phyloP scores from a whole-genome alignment of 2,797 vertebrate genomes.

The Lacerta viridis region DNA sequence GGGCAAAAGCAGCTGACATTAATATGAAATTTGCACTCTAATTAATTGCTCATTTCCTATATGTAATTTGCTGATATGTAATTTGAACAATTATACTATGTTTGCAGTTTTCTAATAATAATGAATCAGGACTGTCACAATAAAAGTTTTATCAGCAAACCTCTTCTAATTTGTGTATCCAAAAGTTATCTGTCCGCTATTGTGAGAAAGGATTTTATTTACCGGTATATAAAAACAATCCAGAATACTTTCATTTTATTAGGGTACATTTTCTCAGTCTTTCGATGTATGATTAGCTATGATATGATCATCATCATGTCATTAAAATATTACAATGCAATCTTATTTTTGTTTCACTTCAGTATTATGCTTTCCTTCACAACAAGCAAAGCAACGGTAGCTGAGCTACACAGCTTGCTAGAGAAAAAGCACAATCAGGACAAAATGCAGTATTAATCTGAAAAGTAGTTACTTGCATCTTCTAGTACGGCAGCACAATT shows the following conservation, averaged over 20 bases:
- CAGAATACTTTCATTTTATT: background rate
- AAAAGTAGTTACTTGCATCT: background rate
- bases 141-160: slow-evolving; percentile 40
- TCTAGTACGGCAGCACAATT: background rate
- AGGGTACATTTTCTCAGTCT: background rate
- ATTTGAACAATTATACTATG: slow-evolving; percentile 63
- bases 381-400: background rate
- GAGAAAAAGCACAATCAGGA: background rate
- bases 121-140: slow-evolving; percentile 63
- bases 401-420: background rate
- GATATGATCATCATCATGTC: no score
- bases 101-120: slow-evolving; percentile 61
- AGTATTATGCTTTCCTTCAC: background rate
- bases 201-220: background rate
- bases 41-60: slow-evolving; percentile 51
- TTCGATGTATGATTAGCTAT: background rate
- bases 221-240: slow-evolving; percentile 30
- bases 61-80: slow-evolving; percentile 58
- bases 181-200: slow-evolving; percentile 45
- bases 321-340: background rate
- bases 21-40: slow-evolving; percentile 44
- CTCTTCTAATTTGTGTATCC: slow-evolving; percentile 44
- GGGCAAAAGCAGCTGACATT: slow-evolving; percentile 45
- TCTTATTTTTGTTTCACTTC: background rate
- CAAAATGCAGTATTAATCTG: background rate